These are phyloP conservation scores for Physeter macrocephalus DNA, from an alignment of 2,113 vertebrate species.

Conservation along the genomic window DNA sequence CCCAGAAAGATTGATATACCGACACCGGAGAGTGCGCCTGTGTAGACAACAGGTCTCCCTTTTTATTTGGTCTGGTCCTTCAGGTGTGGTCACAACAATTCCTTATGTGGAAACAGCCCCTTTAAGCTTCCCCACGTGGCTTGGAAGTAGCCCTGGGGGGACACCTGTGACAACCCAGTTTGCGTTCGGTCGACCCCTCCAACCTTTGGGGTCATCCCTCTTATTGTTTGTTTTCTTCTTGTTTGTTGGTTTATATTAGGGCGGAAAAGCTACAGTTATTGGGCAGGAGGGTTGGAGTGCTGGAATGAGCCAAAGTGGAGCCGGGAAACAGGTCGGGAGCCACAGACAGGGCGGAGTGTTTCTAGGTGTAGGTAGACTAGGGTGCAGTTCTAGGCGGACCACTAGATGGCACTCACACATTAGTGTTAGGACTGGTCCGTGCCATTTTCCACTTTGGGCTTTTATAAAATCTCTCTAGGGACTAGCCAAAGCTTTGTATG, in stretches of 20 bases:
- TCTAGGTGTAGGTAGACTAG: neutral
- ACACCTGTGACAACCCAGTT: neutral
- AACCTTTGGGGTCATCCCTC: neutral
- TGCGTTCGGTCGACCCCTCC: neutral
- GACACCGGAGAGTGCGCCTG: neutral
- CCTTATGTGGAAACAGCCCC: neutral
- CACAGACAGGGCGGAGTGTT: fast-evolving
- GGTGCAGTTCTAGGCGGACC: slow-evolving; percentile 14
- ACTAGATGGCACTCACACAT: slow-evolving; percentile 77
- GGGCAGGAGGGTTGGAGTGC: neutral
- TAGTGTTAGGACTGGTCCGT: neutral
- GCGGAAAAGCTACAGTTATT: neutral
- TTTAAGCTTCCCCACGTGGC: neutral
- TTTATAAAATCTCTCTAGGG: slow-evolving; percentile 39
- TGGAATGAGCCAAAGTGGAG: neutral
- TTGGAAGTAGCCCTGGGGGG: fast-evolving
- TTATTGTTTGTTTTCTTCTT: neutral
- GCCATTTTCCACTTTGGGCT: neutral
- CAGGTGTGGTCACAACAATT: neutral
- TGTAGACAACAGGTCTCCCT: neutral
- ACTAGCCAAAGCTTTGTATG: slow-evolving; percentile 51
- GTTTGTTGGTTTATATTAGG: neutral
- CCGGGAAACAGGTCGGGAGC: neutral
- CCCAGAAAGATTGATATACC: neutral
- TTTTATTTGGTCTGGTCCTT: neutral